Conservation (phyloP, 1,140 invertebrate genomes). For the Cotesia vestalis region DNA sequence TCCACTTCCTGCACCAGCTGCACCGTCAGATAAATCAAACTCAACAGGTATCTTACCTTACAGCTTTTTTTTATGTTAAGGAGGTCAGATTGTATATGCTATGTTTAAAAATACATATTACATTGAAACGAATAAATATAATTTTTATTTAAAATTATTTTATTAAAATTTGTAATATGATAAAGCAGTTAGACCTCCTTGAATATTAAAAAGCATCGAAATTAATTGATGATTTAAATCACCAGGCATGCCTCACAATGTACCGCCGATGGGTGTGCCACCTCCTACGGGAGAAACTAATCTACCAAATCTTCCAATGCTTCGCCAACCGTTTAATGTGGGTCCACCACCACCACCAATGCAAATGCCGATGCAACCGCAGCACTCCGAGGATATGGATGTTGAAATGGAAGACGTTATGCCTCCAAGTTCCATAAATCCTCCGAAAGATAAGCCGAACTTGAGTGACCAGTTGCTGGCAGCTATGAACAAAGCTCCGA, state of each 20-base stretch:
- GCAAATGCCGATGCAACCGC: slow-evolving; percentile 57
- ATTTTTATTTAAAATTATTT: no score
- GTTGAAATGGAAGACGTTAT: slow-evolving; percentile 73
- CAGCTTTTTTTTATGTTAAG: background rate
- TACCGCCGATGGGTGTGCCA: slow-evolving; percentile 64
- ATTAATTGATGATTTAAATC: slow-evolving; percentile 7
- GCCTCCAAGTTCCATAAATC: slow-evolving; percentile 47
- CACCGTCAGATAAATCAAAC: slow-evolving; percentile 63
- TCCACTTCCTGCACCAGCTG: slow-evolving; percentile 61
- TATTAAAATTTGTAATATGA: no score
- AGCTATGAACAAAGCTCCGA: slow-evolving; percentile 55
- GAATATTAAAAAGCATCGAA: background rate
- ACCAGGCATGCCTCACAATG: slow-evolving; percentile 62
- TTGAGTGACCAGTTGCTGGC: slow-evolving; percentile 59
- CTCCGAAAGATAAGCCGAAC: slow-evolving; percentile 48
- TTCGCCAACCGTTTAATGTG: slow-evolving; percentile 56
- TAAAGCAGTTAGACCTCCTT: background rate
- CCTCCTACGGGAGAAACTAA: slow-evolving; percentile 59
- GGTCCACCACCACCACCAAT: slow-evolving; percentile 63
- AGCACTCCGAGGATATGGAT: slow-evolving; percentile 68
- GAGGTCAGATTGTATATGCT: no score
- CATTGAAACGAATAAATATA: no score
- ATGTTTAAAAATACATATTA: no score
- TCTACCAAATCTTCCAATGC: slow-evolving; percentile 59
- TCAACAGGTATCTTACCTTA: slow-evolving; percentile 52